A percentile compares a stretch with the other conserved stretches of the same genome.
phyloP scores from a whole-genome alignment of 2,888 invertebrate species.

The Drosophila paramelanica region DNA sequence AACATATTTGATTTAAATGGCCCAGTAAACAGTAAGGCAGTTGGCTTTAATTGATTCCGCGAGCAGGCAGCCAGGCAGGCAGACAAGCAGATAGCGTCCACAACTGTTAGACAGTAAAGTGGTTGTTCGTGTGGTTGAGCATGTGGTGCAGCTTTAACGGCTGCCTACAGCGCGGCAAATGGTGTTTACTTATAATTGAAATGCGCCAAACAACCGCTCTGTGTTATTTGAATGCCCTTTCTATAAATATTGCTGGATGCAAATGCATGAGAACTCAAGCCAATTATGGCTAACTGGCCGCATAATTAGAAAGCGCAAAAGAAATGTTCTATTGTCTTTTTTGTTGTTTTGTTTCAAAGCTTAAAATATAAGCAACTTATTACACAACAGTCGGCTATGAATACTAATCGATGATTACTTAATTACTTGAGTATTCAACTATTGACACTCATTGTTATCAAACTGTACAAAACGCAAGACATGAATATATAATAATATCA shows the following conservation, averaged over 20 bases:
- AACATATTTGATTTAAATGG: conserved; percentile 61
- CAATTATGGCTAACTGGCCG: conserved; percentile 2
- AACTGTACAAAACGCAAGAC: conserved; percentile 9
- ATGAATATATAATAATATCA: conserved; percentile 12
- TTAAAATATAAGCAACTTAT: not conserved
- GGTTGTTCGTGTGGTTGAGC: conserved; percentile 22
- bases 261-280: conserved; percentile 14
- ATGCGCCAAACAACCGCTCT: conserved; percentile 13
- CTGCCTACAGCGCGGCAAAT: conserved; percentile 12
- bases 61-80: conserved; percentile 11
- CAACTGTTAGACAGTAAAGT: conserved; percentile 4
- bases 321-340: not conserved
- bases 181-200: conserved; percentile 47
- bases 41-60: conserved; percentile 72
- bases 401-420: conserved; percentile 23
- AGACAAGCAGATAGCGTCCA: not conserved
- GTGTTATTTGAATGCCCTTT: conserved; percentile 31
- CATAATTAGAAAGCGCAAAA: not conserved
- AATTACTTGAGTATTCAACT: conserved; percentile 11
- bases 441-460: conserved; percentile 18
- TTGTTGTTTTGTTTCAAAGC: not conserved
- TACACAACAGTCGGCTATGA: conserved; percentile 13
- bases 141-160: conserved; percentile 43
- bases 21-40: conserved; percentile 72
- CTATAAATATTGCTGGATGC: conserved; percentile 13